Percentiles rank a stretch among this genome's conserved stretches.
Conservation (phyloP, 2,113 vertebrate genomes). For the Gambusia affinis region DNA sequence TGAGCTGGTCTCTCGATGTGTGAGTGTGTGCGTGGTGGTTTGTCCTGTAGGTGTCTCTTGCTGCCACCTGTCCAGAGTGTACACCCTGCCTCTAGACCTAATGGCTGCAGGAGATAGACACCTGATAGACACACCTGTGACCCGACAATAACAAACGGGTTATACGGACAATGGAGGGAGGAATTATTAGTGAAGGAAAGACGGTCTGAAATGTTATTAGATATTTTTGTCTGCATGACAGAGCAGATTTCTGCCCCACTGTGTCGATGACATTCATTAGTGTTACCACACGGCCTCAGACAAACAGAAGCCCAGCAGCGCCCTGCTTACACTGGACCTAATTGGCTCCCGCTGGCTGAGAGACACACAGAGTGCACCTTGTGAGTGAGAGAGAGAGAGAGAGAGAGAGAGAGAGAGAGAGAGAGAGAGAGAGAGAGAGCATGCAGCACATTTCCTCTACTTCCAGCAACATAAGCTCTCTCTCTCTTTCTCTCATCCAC, state of each 20-base stretch:
- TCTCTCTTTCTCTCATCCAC: slow-evolving; percentile 31
- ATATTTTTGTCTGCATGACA: background rate
- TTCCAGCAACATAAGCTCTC: slow-evolving; percentile 25
- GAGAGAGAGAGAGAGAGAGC: no score
- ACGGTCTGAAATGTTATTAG: background rate
- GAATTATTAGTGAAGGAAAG: background rate
- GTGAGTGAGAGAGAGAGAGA: slow-evolving; percentile 1
- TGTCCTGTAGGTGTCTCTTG: no score
- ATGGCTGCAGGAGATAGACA: no score
- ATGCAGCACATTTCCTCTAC: slow-evolving; percentile 13
- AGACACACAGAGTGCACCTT: slow-evolving; percentile 1
- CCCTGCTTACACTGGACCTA: background rate
- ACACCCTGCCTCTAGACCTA: no score
- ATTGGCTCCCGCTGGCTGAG: slow-evolving; percentile 9
- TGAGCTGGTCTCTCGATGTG: no score
- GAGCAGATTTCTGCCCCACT: background rate
- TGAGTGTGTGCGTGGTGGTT: no score
- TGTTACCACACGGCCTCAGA: slow-evolving; percentile 1
- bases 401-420: no score
- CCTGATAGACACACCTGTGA: no score
- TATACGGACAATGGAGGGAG: no score
- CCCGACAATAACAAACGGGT: no score
- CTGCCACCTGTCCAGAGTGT: no score
- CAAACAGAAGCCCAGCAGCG: background rate
- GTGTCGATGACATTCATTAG: background rate